A percentile compares a stretch with the other conserved stretches of the same genome.
Conservation (phyloP, 2,113 vertebrate species). For the Brachyistius frenatus region DNA sequence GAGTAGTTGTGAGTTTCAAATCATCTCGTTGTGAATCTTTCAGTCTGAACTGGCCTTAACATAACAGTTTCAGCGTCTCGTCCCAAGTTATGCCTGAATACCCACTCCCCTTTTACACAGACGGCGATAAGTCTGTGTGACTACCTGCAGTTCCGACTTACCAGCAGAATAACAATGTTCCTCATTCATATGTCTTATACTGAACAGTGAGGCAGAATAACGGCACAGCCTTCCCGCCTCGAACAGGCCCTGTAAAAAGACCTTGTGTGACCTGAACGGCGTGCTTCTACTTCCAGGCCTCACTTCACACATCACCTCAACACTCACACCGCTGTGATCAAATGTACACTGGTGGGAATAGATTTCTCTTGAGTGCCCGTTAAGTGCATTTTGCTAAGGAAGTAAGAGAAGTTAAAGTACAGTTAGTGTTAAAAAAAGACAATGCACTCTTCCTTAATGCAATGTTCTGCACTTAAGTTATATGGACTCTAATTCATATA, state of each 20-base stretch:
- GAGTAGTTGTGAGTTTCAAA: too few species aligned
- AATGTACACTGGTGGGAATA: slow-evolving; percentile 70
- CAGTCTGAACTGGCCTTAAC: too few species aligned
- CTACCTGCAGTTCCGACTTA: too few species aligned
- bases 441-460: slow-evolving; percentile 72
- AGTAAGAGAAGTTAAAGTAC: slow-evolving; percentile 80
- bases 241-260: slow-evolving; percentile 36
- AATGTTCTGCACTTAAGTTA: slow-evolving; percentile 74
- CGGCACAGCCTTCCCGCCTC: too few species aligned
- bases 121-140: too few species aligned
- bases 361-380: slow-evolving; percentile 75
- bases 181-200: too few species aligned
- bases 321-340: slow-evolving; percentile 68
- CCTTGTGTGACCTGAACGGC: slow-evolving; percentile 58
- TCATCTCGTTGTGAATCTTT: too few species aligned
- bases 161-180: too few species aligned
- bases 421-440: slow-evolving; percentile 74
- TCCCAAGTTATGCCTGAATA: too few species aligned
- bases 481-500: slow-evolving; percentile 48
- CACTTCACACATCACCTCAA: slow-evolving; percentile 71
- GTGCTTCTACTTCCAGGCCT: slow-evolving; percentile 40
- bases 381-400: slow-evolving; percentile 79
- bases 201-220: too few species aligned
- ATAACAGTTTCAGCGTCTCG: too few species aligned
- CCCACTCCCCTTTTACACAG: too few species aligned